phyloP scores from a whole-genome alignment of 2,888 invertebrate genomes.

The Epistrophella euchroma region DNA sequence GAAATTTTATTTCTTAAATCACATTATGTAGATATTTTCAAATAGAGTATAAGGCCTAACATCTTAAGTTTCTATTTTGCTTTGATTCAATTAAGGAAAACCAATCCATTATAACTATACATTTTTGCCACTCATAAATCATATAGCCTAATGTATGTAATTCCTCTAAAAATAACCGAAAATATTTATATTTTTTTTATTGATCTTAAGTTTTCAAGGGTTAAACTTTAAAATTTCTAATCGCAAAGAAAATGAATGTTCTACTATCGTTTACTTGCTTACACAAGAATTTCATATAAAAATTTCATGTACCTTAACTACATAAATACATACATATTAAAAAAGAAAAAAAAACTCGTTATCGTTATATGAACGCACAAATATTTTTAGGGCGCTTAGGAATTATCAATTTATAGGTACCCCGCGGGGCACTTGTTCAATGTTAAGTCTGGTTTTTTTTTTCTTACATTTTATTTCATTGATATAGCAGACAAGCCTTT shows the following conservation, averaged over 20 bases:
- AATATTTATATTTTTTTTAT: background rate
- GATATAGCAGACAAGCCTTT: conserved; percentile 7
- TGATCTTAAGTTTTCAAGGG: background rate
- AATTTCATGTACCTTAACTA: background rate
- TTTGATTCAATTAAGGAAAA: conserved; percentile 8
- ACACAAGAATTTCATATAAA: conserved; percentile 21
- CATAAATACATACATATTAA: no score
- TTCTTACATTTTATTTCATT: conserved; percentile 11
- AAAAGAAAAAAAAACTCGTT: background rate
- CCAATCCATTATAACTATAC: background rate
- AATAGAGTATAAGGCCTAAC: background rate
- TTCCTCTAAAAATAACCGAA: background rate
- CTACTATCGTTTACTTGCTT: background rate
- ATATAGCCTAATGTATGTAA: background rate
- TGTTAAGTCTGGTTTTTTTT: background rate
- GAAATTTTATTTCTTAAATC: background rate
- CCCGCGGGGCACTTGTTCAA: background rate
- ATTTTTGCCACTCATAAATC: background rate
- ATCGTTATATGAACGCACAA: conserved; percentile 7
- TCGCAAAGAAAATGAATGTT: background rate
- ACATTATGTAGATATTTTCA: background rate
- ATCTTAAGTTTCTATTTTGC: background rate
- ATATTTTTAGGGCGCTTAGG: conserved; percentile 24
- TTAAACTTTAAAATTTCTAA: background rate
- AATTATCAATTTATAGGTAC: conserved; percentile 4